Conservation (phyloP, 2,888 invertebrate species). For the Dendrolimus houi region DNA sequence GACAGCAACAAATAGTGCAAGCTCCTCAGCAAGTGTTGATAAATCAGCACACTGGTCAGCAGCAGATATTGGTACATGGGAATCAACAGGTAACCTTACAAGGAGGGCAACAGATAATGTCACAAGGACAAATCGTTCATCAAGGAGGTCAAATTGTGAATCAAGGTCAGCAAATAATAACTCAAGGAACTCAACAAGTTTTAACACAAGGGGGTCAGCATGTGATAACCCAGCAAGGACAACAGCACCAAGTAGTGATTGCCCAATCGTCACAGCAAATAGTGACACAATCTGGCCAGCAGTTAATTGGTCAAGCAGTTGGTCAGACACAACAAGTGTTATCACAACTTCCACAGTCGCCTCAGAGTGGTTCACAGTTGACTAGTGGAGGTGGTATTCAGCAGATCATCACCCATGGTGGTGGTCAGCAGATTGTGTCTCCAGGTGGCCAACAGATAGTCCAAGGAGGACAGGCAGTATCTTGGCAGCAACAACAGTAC, state of each 20-base stretch:
- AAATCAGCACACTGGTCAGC: slow-evolving; percentile 66
- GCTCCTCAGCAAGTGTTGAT: slow-evolving; percentile 72
- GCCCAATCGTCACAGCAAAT: slow-evolving; percentile 69
- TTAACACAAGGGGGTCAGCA: slow-evolving; percentile 68
- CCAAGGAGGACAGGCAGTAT: slow-evolving; percentile 62
- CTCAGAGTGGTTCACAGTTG: slow-evolving; percentile 49
- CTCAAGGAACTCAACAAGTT: slow-evolving; percentile 59
- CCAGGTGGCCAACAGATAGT: slow-evolving; percentile 65
- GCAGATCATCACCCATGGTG: slow-evolving; percentile 69
- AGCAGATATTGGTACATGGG: slow-evolving; percentile 67
- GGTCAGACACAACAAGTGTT: slow-evolving; percentile 60
- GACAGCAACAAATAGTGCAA: slow-evolving; percentile 68
- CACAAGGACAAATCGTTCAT: slow-evolving; percentile 64
- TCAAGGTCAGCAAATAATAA: slow-evolving; percentile 63
- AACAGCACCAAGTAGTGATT: slow-evolving; percentile 67
- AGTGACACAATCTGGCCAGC: slow-evolving; percentile 64
- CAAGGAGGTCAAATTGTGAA: slow-evolving; percentile 66
- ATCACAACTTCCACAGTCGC: slow-evolving; percentile 61
- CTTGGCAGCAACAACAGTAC: slow-evolving; percentile 71
- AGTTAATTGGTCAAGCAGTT: slow-evolving; percentile 58
- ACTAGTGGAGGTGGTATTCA: slow-evolving; percentile 57
- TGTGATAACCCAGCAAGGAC: slow-evolving; percentile 65
- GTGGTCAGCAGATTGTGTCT: slow-evolving; percentile 65
- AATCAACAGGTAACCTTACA: slow-evolving; percentile 69
- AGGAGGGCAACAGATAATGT: slow-evolving; percentile 64